Evolutionary conservation across 2,113 vertebrate genomes (phyloP).

Genomic region (Hepsetus odoe): DNA sequence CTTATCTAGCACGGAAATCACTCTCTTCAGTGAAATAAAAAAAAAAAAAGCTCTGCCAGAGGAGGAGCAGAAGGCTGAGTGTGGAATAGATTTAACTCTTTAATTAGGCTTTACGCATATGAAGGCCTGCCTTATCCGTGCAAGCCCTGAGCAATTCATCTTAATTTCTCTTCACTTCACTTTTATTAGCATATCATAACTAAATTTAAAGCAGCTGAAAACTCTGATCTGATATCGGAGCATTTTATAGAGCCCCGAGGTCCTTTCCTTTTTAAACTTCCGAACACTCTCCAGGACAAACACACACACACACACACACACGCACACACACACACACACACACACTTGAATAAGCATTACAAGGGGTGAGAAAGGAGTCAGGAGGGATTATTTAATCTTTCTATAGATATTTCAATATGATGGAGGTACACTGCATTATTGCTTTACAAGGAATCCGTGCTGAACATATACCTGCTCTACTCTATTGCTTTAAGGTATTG

Average conservation of each 20-base stretch:
- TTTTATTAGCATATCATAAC: slow-evolving; percentile 60
- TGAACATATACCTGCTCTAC: neutral
- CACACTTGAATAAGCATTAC: neutral
- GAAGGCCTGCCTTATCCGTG: slow-evolving; percentile 46
- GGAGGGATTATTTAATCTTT: neutral
- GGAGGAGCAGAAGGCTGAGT: slow-evolving; percentile 37
- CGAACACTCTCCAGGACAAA: slow-evolving; percentile 46
- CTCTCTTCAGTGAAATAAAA: slow-evolving; percentile 28
- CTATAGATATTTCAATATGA: neutral
- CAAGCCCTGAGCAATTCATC: slow-evolving; percentile 42
- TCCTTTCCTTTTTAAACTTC: slow-evolving; percentile 44
- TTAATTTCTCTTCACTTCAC: slow-evolving; percentile 49
- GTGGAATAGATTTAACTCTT: slow-evolving; percentile 58
- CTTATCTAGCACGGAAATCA: slow-evolving; percentile 31
- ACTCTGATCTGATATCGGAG: slow-evolving; percentile 50
- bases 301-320: neutral
- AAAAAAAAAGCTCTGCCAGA: slow-evolving; percentile 31
- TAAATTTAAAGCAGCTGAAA: slow-evolving; percentile 48
- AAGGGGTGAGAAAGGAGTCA: neutral
- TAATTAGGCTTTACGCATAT: slow-evolving; percentile 56
- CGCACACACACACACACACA: neutral
- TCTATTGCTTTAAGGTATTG: too few species aligned
- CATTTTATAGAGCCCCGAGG: slow-evolving; percentile 42
- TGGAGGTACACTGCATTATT: neutral
- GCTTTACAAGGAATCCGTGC: neutral